Base-by-base conservation (phyloP, 1,140 invertebrate species). In the Drosophila mauritiana region DNA sequence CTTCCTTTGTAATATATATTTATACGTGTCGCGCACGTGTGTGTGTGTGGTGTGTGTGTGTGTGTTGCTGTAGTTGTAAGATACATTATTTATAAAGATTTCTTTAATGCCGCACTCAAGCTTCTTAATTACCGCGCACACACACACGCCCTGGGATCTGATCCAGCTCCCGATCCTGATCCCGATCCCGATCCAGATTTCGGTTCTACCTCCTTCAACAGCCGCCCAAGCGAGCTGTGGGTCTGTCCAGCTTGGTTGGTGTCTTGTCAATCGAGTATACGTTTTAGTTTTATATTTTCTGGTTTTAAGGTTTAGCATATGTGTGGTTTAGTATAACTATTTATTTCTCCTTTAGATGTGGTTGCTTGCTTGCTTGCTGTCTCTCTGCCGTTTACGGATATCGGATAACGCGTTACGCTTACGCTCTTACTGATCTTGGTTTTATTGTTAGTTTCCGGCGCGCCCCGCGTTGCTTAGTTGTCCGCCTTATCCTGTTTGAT, bases 221-320 rank as follows among this genome's bases (percentile, higher is more conserved):
- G 65, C 80, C 56, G 59, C 56, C 68, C 73, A 80, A 81, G 68
- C 68, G 48, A 51, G 63, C 49, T 45, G 48, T 43, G 63, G 72
- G 53, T 48, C 20, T 22, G 20, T 1, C 20, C 54, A 40, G 74
- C 73, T 74, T 85, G 76, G 53, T 78, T 79, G 83, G 83, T 83
- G 84, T 83, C 76, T 88, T 85, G 84, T 83, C 84, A 83, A 86
- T 83, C 84, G 83, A 88, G 83, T 88, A 88, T 88, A 90, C 80
- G 83, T 51, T 89, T 88, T 77, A 89, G 63, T 89, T 78, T 70
- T 70, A 62, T 73, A 64, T 72, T 56, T 78, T 82, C 65, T 72
- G 58, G 57, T 89, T 80, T 76, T 84, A 78, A 80, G 58, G 61
- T 78, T 81, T 76, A 75, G 79, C 80, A 73, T 82, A 77, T 73